These are phyloP conservation scores for Drosophila algonquin DNA, from an alignment of 2,888 invertebrate genomes.

Conservation along the genomic window DNA sequence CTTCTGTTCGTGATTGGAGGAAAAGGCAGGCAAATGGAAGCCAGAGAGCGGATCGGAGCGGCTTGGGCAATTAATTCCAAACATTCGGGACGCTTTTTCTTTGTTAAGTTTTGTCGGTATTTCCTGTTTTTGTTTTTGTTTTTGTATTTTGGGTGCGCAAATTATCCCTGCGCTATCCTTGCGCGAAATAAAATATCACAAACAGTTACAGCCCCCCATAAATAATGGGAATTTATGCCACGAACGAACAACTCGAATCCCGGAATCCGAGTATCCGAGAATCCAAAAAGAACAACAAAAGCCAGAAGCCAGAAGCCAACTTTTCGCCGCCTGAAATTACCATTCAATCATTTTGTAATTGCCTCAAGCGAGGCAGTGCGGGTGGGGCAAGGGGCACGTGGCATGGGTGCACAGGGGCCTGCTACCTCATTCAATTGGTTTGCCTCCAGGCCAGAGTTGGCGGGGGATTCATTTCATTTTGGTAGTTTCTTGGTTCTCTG, in stretches of 20 bases:
- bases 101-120: constrained; percentile 72
- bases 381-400: neutral
- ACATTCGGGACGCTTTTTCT: constrained; percentile 79
- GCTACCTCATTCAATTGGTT: constrained; percentile 44
- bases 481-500: neutral
- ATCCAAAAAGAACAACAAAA: constrained; percentile 46
- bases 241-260: constrained; percentile 48
- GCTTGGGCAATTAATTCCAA: constrained; percentile 79
- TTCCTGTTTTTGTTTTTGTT: neutral
- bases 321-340: constrained; percentile 69
- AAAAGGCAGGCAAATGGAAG: neutral
- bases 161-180: constrained; percentile 75
- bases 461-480: constrained; percentile 51
- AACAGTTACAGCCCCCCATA: constrained; percentile 82
- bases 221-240: constrained; percentile 83
- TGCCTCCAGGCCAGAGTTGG: neutral
- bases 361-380: constrained; percentile 43
- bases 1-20: constrained; percentile 62
- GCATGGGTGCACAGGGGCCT: neutral
- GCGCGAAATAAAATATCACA: constrained; percentile 82
- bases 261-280: neutral
- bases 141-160: constrained; percentile 59
- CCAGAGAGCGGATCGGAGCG: neutral
- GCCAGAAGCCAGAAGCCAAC: constrained; percentile 53
- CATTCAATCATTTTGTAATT: constrained; percentile 82